Conservation (phyloP, 2,797 vertebrate species). For the Falco columbarius region DNA sequence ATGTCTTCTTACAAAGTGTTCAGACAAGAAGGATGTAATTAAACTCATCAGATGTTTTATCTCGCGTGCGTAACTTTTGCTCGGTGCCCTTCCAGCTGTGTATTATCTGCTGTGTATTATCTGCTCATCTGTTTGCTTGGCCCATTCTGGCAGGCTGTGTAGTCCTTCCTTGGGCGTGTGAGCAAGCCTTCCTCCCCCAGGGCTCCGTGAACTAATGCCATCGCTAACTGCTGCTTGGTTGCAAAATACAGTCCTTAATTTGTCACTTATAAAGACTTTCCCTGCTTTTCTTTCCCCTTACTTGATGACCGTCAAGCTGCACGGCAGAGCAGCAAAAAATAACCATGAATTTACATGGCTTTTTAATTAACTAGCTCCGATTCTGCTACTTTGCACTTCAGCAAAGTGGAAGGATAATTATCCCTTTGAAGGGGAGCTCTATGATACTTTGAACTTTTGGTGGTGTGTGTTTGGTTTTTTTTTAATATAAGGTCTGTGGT, state of each 20-base stretch:
- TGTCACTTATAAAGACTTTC: background rate
- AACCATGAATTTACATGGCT: background rate
- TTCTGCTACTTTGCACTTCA: background rate
- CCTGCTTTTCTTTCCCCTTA: background rate
- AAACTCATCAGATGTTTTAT: background rate
- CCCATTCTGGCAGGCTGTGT: background rate
- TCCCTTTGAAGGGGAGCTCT: background rate
- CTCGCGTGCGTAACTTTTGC: background rate
- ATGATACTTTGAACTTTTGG: background rate
- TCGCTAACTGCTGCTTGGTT: background rate
- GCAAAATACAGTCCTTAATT: background rate
- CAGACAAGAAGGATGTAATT: background rate
- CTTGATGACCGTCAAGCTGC: background rate
- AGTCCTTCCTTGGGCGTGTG: background rate
- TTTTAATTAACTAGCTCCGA: background rate
- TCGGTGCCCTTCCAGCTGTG: background rate
- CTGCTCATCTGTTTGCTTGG: background rate
- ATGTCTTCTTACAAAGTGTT: background rate
- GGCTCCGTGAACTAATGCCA: background rate
- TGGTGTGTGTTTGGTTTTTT: background rate
- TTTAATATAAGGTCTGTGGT: background rate
- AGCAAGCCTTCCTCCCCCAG: background rate
- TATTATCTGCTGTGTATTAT: background rate
- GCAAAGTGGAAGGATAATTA: background rate
- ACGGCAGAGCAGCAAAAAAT: background rate